Base-by-base conservation (phyloP, 1,140 invertebrate genomes). In the Scylla paramamosain region DNA sequence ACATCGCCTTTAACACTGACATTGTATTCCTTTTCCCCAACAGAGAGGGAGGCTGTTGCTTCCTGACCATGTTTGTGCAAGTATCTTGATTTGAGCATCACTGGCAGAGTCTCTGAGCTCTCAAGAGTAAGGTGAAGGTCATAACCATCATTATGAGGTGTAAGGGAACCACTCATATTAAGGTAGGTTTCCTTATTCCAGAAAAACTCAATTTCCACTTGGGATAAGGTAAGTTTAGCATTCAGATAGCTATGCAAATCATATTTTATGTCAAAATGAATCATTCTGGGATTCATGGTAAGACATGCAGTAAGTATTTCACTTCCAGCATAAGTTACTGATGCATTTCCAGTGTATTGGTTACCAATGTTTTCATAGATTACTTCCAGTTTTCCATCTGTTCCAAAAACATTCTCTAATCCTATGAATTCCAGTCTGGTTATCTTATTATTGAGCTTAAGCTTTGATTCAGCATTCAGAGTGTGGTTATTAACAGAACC, bases 11-110 rank as follows among this genome's bases (percentile, higher is more conserved):
- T 45, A 31, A 39, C 39, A 91, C 48, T 83, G 20, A 82, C 28
- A 14, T 91, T 91, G 45, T 94, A 94, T 28, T 90, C 32, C 46
- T 10, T 91, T 25, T 90, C 39, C n/a, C 93, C 93, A 6, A 91
- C 6, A 32, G 28, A 32, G 45, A 94, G 29, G 28, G 25, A 29
- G 29, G 45, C 93, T 48, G 29, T 83, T 8, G 31, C 89, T 16
- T 82, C 32, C 46, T 94, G 88, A 29, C 93, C 88, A 14, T 91
- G 77, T 28, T 14, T 16, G 20, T 83, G 0, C 7, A 59, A 90
- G 28, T 91, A 91, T 20, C 52, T 46, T 20, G 83, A 4, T 0
- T 84, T 10, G 28, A 91, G 28, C 14, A 12, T 52, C 67, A 94
- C 2, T n/a, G 88, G 88, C 29, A 59, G 28, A 7, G 29, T 94